Evolutionary conservation across 1,140 invertebrate species (phyloP), one percentile per base, ranked within the genome.

Genomic region (Nasonia vitripennis): DNA sequence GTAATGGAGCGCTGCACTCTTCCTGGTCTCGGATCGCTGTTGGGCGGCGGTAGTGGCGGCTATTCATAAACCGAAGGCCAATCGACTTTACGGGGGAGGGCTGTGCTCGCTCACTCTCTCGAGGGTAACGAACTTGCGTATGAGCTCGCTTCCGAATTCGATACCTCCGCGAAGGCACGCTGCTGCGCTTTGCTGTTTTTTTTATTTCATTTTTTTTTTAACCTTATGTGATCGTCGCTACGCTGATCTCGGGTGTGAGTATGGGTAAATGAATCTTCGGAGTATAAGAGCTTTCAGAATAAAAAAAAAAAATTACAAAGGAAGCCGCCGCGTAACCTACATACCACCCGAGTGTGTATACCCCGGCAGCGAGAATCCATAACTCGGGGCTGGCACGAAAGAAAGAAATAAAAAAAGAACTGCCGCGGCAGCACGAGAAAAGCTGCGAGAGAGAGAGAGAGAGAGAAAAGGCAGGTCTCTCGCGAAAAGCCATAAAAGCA

Each of bases 1-100:
- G 91, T 88, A 92, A 92, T 89, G 87, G 90, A 89, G 90, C 90
- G 90, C 88, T 92, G 91, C 91, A 91, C 91, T 92, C 91, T 87
- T 89, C 89, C 85, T 88, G 88, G 87, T 87, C 90, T 27, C 27
- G 27, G 1, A 27, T 27, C 27, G 27, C 27, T 27, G 27, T 27
- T 27, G 27, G 27, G 0, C 37, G 37, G 37, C 37, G 7, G 4
- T 9, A 41, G 41, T 1, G 41, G 41, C 41, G 88, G 90, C 91
- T 92, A 91, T 92, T 91, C 91, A 88, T 89, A 88, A 88, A 78
- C 87, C 89, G 12, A 92, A 92, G 91, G 90, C 89, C 88, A 91
- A 37, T 55, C 74, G 81, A 75, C 41, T 82, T 55, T 82, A 23
- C 31, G 62, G 23, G 27, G 27, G 23, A 71, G 68, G 31, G 48